Base-by-base conservation (phyloP, 2,888 invertebrate genomes). In the Gymnoscelis rufifasciata region DNA sequence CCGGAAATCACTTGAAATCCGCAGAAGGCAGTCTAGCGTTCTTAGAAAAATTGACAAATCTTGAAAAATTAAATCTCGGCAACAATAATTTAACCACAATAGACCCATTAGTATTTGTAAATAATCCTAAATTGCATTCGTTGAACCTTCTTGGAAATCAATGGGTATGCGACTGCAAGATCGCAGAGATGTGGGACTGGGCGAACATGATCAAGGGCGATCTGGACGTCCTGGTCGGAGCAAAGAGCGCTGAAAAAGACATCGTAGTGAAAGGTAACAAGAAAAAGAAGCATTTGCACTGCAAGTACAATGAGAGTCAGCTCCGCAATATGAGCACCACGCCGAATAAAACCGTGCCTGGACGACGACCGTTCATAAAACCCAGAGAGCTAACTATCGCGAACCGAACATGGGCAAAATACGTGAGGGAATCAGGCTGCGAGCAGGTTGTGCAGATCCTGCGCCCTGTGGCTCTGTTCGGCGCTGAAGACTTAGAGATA, bases 101-200 rank as follows among this genome's bases (percentile, higher is more conserved):
- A 12, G 86, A 90, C 30, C 91, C 92, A 0, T 78, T 87, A 30
- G 73, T 89, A 7, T 88, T 92, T 40, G 73, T 77, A 1, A 76
- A 83, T 38, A 93, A 92, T 72, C 88, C 90, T 0, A 89, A 88
- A 49, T 64, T 93, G 3, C 76, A 90, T 45, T 91, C 90, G 2
- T 60, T 93, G 37, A 92, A 92, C 63, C 74, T 93, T 4, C 80
- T 92, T 6, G 92, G 92, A 2, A 93, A 93, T 75, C 93, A 92
- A 1, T 93, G 93, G 80, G 76, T 89, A 44, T 93, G 93, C 62
- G 91, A 92, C 59, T 93, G 93, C 59, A 90, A 91, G 52, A 89
- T 93, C 14, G 91, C 91, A 0, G 91, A 92, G 46, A 90, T 92
- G 84, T 93, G 93, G 93, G 90, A 92, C 59, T 93, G 93, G 93